Evolutionary conservation across 37 sponge, comb jelly and placozoan genomes (phyloP).

Genomic region (Mnemiopsis leidyi): DNA sequence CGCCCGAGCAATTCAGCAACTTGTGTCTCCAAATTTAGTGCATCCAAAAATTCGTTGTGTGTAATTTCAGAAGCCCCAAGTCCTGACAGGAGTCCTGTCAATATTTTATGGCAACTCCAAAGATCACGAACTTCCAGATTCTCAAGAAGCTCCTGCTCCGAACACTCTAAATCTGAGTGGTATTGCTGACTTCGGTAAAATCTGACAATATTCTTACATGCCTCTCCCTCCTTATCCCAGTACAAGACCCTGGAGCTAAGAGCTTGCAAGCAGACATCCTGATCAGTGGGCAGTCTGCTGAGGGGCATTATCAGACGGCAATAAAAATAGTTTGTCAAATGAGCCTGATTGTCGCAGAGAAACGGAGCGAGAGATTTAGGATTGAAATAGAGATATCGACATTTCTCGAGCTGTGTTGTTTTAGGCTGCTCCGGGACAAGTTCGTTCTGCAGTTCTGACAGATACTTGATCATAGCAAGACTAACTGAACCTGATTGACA

Average conservation of each 20-base stretch:
- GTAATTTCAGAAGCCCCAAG: not conserved
- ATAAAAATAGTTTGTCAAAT: not conserved
- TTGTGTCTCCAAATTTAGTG: not conserved
- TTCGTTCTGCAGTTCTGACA: not conserved
- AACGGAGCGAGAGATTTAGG: not conserved
- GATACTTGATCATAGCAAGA: constrained; percentile 23
- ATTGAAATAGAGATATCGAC: not conserved
- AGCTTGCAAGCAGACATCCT: not conserved
- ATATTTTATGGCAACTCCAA: not conserved
- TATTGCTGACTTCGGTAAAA: not conserved
- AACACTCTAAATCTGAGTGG: not conserved
- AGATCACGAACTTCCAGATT: not conserved
- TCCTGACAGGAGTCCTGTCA: not conserved
- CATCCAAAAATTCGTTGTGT: not conserved
- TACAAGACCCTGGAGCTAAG: not conserved
- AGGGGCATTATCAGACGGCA: not conserved
- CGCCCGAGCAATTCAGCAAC: not conserved
- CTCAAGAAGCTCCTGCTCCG: not conserved
- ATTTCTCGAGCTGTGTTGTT: not conserved
- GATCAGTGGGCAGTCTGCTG: not conserved
- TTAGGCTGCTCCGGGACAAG: not conserved
- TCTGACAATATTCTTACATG: not conserved
- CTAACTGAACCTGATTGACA: not conserved
- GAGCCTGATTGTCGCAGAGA: not conserved
- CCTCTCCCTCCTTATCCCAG: not conserved